Percentiles rank a stretch among this genome's conserved stretches.
These are phyloP conservation scores for Pachyramphus minor DNA, from an alignment of 2,113 vertebrate genomes.

Conservation along the genomic window DNA sequence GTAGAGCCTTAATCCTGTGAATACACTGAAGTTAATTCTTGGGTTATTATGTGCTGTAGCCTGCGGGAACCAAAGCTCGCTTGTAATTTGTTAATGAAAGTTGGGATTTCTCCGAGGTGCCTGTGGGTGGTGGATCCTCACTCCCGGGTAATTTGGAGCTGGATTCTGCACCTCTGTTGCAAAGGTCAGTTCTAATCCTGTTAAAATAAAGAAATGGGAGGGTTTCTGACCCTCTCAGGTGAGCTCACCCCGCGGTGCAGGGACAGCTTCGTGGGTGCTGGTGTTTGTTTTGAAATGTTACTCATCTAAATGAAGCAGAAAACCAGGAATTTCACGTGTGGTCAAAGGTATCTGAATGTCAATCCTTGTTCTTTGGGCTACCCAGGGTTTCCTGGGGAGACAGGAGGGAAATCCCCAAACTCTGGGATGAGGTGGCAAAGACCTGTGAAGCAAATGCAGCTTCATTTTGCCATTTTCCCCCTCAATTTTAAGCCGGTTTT, in stretches of 20 bases:
- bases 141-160: background rate
- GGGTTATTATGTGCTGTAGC: background rate
- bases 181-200: background rate
- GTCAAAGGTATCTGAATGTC: background rate
- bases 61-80: background rate
- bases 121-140: background rate
- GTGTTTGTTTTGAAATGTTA: background rate
- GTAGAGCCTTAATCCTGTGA: background rate
- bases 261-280: background rate
- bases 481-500: background rate
- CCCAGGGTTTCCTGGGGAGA: background rate
- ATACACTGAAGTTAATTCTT: background rate
- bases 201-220: background rate
- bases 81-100: background rate
- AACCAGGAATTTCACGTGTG: background rate
- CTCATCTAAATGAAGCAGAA: slow-evolving; percentile 16
- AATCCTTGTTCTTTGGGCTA: background rate
- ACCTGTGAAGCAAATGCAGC: background rate
- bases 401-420: background rate
- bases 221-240: background rate
- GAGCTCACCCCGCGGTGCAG: background rate
- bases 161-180: background rate
- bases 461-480: background rate
- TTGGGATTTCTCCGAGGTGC: background rate
- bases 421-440: background rate